phyloP scores from a whole-genome alignment of 2,113 vertebrate species.

The Nerophis ophidion region DNA sequence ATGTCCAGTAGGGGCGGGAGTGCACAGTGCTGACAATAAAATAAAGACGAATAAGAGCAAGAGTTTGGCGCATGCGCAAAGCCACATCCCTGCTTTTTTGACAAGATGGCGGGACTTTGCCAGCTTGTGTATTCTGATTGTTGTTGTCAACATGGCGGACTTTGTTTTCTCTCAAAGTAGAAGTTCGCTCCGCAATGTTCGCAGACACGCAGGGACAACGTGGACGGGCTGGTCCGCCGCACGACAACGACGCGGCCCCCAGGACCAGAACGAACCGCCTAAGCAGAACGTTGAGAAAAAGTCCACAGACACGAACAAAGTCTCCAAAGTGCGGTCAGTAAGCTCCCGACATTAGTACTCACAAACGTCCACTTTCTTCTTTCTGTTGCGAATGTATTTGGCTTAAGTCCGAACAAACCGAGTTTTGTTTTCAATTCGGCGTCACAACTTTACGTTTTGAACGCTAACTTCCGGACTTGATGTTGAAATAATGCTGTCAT shows the following conservation, averaged over 20 bases:
- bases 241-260: neutral
- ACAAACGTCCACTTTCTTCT: no score
- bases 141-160: neutral
- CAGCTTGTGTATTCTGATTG: neutral
- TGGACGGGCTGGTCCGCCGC: neutral
- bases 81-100: no score
- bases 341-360: no score
- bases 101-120: conserved; percentile 52
- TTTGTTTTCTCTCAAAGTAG: no score
- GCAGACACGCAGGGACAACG: neutral
- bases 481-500: no score
- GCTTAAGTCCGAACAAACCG: no score
- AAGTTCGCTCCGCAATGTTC: neutral
- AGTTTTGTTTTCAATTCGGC: no score
- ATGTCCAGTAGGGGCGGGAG: no score
- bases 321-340: conserved; percentile 19
- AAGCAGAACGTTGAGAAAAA: conserved; percentile 48
- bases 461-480: no score
- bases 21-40: no score
- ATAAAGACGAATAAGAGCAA: neutral
- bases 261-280: conserved; percentile 46
- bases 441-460: no score
- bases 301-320: conserved; percentile 9
- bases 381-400: no score
- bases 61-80: neutral